phyloP scores from a whole-genome alignment of 2,113 vertebrate genomes.

The Dolichotis patagonum region DNA sequence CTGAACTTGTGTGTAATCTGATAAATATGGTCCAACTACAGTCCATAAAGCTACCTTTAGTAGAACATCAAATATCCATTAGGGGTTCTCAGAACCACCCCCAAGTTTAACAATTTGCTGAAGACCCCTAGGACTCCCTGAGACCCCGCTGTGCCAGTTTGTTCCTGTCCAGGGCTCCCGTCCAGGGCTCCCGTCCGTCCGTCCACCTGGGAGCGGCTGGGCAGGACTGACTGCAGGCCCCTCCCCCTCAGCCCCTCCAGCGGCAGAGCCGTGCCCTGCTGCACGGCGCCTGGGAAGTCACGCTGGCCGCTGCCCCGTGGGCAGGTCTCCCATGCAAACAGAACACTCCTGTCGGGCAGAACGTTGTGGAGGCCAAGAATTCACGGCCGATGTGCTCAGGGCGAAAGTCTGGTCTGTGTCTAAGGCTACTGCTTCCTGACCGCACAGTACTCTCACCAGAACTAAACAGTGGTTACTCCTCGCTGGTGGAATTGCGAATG shows the following conservation, averaged over 20 bases:
- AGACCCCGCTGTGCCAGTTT: neutral
- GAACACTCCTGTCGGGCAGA: neutral
- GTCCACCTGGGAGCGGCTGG: neutral
- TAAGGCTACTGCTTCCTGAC: neutral
- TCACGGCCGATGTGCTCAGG: neutral
- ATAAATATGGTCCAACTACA: neutral
- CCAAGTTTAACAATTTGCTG: neutral
- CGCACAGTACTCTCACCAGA: neutral
- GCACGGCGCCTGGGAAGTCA: neutral
- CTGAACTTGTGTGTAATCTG: neutral
- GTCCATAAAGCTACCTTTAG: neutral
- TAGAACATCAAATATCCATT: neutral
- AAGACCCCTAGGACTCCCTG: neutral
- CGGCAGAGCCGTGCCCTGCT: neutral
- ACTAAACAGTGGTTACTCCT: neutral
- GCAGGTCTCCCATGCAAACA: neutral
- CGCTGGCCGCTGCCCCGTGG: neutral
- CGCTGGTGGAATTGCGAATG: neutral
- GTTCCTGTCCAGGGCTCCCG: no score
- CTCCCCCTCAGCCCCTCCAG: neutral
- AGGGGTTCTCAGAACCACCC: neutral
- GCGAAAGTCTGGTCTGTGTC: neutral
- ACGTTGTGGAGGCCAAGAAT: neutral
- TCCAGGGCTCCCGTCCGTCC: no score
- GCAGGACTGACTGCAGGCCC: neutral